A percentile compares a stretch with the other conserved stretches of the same genome.
phyloP scores from a whole-genome alignment of 2,888 invertebrate species.

The Epirrhoe tristata region DNA sequence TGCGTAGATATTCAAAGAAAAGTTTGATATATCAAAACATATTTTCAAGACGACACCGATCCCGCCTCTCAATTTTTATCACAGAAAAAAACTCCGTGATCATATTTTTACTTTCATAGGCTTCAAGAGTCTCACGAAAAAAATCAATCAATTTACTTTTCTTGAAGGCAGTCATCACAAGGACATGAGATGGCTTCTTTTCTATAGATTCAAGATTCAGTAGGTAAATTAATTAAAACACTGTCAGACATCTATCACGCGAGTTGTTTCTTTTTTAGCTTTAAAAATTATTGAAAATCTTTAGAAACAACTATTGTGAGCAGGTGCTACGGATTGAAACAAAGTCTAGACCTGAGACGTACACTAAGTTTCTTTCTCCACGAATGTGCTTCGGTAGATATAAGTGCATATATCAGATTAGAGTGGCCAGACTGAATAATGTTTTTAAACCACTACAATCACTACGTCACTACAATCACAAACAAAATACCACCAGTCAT shows the following conservation, averaged over 20 bases:
- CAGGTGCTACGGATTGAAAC: slow-evolving; percentile 32
- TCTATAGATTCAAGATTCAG: too few species aligned
- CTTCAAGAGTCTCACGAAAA: slow-evolving; percentile 13
- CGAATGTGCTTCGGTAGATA: slow-evolving; percentile 17
- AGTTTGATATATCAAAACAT: slow-evolving; percentile 43
- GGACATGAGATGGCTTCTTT: too few species aligned
- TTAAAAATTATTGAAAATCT: slow-evolving; percentile 41
- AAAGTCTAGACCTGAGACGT: slow-evolving; percentile 22
- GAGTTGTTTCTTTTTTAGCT: slow-evolving; percentile 7
- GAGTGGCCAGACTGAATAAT: not conserved
- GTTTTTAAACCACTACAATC: not conserved
- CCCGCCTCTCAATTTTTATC: slow-evolving; percentile 46
- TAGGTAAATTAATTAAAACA: too few species aligned
- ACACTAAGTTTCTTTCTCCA: slow-evolving; percentile 17
- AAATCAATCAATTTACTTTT: not conserved
- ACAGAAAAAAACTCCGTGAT: slow-evolving; percentile 48
- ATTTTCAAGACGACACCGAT: slow-evolving; percentile 47
- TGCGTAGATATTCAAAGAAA: too few species aligned
- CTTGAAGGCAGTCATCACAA: too few species aligned
- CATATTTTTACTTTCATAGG: slow-evolving; percentile 25
- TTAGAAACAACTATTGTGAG: slow-evolving; percentile 18
- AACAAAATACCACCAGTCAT: too few species aligned
- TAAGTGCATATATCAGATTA: slow-evolving; percentile 18
- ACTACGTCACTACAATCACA: too few species aligned
- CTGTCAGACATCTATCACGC: too few species aligned